Conservation (phyloP, 2,113 vertebrate species). For the Dipodomys merriami region DNA sequence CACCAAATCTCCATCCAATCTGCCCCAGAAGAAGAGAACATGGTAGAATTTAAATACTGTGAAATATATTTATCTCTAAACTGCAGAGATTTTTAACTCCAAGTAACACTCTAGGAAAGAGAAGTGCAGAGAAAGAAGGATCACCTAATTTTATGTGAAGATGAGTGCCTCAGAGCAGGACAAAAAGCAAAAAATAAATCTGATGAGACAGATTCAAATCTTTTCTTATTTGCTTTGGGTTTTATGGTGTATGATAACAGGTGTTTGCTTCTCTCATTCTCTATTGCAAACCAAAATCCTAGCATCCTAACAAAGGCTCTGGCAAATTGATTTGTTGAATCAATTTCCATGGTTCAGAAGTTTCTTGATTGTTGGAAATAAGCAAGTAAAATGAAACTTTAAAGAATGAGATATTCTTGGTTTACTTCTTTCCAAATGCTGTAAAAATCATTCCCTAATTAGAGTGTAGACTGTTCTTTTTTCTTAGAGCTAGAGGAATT, state of each 20-base stretch:
- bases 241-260: neutral
- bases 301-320: neutral
- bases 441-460: constrained; percentile 15
- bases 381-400: constrained; percentile 23
- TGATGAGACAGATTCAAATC: neutral
- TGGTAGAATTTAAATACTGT: neutral
- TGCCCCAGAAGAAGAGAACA: neutral
- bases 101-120: neutral
- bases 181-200: neutral
- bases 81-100: neutral
- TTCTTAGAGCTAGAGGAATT: neutral
- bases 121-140: too few species aligned
- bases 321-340: neutral
- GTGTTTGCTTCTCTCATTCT: neutral
- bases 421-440: constrained; percentile 7
- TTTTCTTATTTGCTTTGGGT: neutral
- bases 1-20: neutral
- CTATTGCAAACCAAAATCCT: neutral
- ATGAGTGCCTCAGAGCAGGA: neutral
- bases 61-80: neutral
- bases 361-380: constrained; percentile 21
- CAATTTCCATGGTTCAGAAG: neutral
- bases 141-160: neutral
- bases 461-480: neutral
- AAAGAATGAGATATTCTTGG: neutral